Evolutionary conservation across 2,113 vertebrate genomes (phyloP).

Genomic region (Spea multiplicata): DNA sequence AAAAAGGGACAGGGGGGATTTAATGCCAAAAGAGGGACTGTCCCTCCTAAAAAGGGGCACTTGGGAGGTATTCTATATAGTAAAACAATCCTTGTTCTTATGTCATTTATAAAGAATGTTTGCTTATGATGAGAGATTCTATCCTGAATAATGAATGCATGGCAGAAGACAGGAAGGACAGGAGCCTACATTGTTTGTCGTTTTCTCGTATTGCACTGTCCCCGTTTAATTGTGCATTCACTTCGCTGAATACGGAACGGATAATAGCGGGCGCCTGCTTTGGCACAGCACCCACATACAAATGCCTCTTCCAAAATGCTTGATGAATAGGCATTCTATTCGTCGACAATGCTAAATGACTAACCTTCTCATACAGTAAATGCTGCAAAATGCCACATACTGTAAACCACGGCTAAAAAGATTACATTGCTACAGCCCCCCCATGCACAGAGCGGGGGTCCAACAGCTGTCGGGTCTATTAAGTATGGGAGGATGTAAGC

Average conservation of each 20-base stretch:
- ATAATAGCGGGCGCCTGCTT: conserved; percentile 19
- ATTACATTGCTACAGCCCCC: conserved; percentile 42
- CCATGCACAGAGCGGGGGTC: conserved; percentile 33
- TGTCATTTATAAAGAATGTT: not conserved
- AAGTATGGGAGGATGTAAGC: not conserved
- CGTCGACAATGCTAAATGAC: conserved; percentile 38
- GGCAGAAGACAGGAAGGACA: conserved; percentile 22
- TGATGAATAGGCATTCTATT: conserved; percentile 37
- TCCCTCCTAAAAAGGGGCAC: too few relatives aligned
- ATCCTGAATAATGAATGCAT: not conserved
- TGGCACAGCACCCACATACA: conserved; percentile 17
- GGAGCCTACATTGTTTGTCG: conserved; percentile 4
- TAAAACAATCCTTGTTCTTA: not conserved
- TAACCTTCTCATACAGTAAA: conserved; percentile 37
- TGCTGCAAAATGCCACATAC: conserved; percentile 27
- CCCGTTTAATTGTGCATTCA: conserved; percentile 37
- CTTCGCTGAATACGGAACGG: conserved; percentile 30
- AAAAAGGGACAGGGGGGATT: too few relatives aligned
- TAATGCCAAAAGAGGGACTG: too few relatives aligned
- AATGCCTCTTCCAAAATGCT: conserved; percentile 24
- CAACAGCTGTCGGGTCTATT: conserved; percentile 23
- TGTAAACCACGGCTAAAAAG: conserved; percentile 46
- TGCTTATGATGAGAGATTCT: not conserved
- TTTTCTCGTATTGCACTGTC: conserved; percentile 18
- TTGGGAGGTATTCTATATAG: too few relatives aligned